Conservation (phyloP, 2,888 invertebrate genomes). For the Caenorhabditis sp. region DNA sequence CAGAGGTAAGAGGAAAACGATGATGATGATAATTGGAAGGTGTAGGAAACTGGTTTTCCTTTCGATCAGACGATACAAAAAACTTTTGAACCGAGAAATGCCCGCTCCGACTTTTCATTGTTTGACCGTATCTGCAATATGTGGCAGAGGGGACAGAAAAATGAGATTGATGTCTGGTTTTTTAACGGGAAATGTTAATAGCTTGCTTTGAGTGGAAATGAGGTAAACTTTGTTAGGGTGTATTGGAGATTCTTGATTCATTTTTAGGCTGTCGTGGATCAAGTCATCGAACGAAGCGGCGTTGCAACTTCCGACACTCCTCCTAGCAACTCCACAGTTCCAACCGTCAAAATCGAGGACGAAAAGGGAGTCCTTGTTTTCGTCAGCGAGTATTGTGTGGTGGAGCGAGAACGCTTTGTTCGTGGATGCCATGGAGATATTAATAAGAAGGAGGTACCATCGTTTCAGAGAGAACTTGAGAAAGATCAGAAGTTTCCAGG, state of each 20-base stretch:
- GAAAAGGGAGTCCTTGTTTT: slow-evolving; percentile 72
- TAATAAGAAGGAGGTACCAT: slow-evolving; percentile 57
- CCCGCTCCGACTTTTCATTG: background rate
- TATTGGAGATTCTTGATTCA: background rate
- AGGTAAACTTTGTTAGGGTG: background rate
- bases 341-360: slow-evolving; percentile 52
- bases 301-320: slow-evolving; percentile 11
- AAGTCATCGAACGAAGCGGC: slow-evolving; percentile 34
- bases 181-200: background rate
- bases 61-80: slow-evolving; percentile 16
- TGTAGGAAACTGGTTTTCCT: slow-evolving; percentile 38
- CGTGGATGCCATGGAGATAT: slow-evolving; percentile 70
- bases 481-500: slow-evolving; percentile 52
- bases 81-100: slow-evolving; percentile 36
- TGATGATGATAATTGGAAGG: background rate
- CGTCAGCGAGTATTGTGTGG: slow-evolving; percentile 73
- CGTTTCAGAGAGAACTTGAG: too few species aligned
- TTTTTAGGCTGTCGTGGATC: slow-evolving; percentile 37
- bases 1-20: slow-evolving; percentile 36
- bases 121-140: slow-evolving; percentile 8
- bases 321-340: slow-evolving; percentile 18
- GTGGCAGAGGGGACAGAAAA: background rate
- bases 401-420: slow-evolving; percentile 72
- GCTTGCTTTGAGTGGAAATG: background rate
- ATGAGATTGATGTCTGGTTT: slow-evolving; percentile 19